phyloP scores from a whole-genome alignment of 2,113 vertebrate species.

The Mesoclemmys tuberculata region DNA sequence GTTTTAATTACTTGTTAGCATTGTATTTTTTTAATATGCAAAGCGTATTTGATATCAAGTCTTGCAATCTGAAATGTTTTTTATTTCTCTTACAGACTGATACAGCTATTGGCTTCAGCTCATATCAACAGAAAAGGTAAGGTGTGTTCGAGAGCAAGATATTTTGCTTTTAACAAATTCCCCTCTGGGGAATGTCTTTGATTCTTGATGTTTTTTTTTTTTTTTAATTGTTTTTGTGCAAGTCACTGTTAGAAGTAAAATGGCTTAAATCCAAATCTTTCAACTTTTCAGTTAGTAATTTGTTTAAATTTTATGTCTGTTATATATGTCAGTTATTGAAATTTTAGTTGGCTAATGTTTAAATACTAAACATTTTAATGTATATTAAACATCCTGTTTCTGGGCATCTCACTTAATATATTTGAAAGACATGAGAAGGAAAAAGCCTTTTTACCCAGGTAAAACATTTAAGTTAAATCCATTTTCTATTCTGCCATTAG shows the following conservation, averaged over 20 bases:
- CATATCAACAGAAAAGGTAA: constrained; percentile 88
- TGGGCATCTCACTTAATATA: neutral
- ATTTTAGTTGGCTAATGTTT: neutral
- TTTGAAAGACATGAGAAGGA: neutral
- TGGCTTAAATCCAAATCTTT: neutral
- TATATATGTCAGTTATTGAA: neutral
- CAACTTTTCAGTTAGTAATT: neutral
- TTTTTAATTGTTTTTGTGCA: neutral
- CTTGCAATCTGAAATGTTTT: neutral
- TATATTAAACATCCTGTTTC: neutral
- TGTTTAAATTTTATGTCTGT: neutral
- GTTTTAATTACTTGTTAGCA: neutral
- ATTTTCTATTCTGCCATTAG: neutral
- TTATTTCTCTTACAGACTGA: constrained; percentile 80
- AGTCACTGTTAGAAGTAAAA: neutral
- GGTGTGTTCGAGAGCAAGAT: neutral
- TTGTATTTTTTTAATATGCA: neutral
- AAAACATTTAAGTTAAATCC: neutral
- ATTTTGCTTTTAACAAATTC: neutral
- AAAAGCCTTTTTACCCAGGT: neutral
- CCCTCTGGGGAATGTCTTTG: neutral
- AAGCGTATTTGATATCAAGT: neutral
- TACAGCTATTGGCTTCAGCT: constrained; percentile 83
- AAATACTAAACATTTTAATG: neutral
- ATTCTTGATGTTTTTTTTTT: neutral